Percentiles rank a stretch among this genome's conserved stretches.
Conservation (phyloP, 1,140 invertebrate genomes). For the Galleria mellonella region DNA sequence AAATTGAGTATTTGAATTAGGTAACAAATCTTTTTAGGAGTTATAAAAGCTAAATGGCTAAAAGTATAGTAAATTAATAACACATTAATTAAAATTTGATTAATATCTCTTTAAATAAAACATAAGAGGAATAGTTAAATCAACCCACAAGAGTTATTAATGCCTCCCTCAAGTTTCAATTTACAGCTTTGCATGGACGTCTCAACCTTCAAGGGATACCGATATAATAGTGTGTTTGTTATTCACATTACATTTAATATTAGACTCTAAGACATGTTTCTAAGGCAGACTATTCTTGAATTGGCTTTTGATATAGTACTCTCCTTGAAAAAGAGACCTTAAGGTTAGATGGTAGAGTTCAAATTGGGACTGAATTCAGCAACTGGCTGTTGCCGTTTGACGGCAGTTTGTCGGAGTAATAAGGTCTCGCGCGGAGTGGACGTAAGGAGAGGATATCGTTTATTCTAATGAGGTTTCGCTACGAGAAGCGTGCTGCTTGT, state of each 20-base stretch:
- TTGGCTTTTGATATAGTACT: background rate
- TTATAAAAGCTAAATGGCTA: too few relatives aligned
- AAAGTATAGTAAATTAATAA: too few relatives aligned
- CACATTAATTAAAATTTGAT: too few relatives aligned
- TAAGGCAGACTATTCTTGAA: slow-evolving; percentile 37
- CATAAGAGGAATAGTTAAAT: background rate
- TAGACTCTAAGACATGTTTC: slow-evolving; percentile 29
- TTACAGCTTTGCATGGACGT: slow-evolving; percentile 61
- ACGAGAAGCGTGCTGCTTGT: slow-evolving; percentile 34
- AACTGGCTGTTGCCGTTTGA: slow-evolving; percentile 46
- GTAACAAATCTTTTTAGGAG: too few relatives aligned
- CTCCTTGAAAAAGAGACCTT: slow-evolving; percentile 23
- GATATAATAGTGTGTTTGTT: slow-evolving; percentile 45
- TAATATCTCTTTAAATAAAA: too few relatives aligned
- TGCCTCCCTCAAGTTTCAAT: slow-evolving; percentile 58
- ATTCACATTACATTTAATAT: slow-evolving; percentile 30
- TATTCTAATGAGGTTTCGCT: slow-evolving; percentile 71
- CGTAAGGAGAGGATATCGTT: slow-evolving; percentile 72
- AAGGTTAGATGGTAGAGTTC: slow-evolving; percentile 18
- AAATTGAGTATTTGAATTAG: too few relatives aligned
- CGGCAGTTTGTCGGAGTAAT: slow-evolving; percentile 70
- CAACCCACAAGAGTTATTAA: slow-evolving; percentile 17
- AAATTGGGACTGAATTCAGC: slow-evolving; percentile 14
- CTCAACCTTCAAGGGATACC: slow-evolving; percentile 54
- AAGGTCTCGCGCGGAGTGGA: slow-evolving; percentile 68